Evolutionary conservation across 2,888 invertebrate species (phyloP), one percentile per base, ranked within the genome.

Genomic region (Hypercompe scribonia): DNA sequence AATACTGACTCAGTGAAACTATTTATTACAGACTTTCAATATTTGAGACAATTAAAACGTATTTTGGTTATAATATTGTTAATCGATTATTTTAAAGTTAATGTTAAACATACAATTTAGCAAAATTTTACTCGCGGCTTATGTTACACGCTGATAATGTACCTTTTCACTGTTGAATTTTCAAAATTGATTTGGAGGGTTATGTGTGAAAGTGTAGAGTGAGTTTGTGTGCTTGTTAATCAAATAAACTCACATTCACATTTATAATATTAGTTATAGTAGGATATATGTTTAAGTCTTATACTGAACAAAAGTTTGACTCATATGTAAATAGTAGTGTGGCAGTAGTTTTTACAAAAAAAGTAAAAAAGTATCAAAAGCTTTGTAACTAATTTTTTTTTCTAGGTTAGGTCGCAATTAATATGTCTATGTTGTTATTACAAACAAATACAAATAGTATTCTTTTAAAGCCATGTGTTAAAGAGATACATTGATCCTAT

Each of bases 1-100:
- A 72, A 65, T 67, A 33, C n/a, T 33, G 72, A 71, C 73, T 74
- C 76, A 72, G 65, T 68, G 46, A 74, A 76, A 74, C 75, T 72
- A 71, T 75, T 66, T n/a, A 39, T 65, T 54, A 74, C 73, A 70
- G 61, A 77, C 74, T 78, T 36, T 58, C 11, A 46, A 15, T 36
- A 34, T 34, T 50, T 4, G 50, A 34, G n/a, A n/a, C n/a, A 54
- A 34, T 68, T 34, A 50, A 67, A 42, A 46, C n/a, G 39, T 42
- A 42, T 5, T 42, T 42, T 39, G 39, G 2, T 42, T 42, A 42
- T 42, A 42, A 42, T 15, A 42, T 42, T 15, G 1, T 42, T 42
- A 42, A 13, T 42, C 39, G 39, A 15, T 42, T 42, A 42, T 42
- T 42, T 13, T 2, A 42, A 13, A 15, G 15, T 42, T 11, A 42